phyloP scores from a whole-genome alignment of 2,113 vertebrate species.

The Zosterops japonicus region DNA sequence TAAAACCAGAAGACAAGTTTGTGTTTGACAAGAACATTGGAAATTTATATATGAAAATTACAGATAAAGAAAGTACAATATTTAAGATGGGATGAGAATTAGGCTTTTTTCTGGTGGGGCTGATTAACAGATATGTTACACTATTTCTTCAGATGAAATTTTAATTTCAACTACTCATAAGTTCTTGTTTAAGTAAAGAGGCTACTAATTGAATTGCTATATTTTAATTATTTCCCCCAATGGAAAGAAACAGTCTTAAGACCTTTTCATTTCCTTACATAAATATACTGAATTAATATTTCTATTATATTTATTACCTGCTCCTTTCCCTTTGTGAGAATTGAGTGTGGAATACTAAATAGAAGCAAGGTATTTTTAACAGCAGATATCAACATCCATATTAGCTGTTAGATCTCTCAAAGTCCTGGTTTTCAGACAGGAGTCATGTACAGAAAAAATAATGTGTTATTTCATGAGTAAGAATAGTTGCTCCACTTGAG shows the following conservation, averaged over 20 bases:
- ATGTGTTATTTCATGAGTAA: rapidly evolving
- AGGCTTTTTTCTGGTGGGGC: not conserved
- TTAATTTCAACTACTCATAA: not conserved
- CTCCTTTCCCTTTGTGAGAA: not conserved
- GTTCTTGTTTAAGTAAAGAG: constrained; percentile 28
- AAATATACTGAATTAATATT: not conserved
- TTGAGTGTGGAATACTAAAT: not conserved
- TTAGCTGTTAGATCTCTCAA: not conserved
- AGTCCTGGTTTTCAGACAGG: not conserved
- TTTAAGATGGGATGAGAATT: not conserved
- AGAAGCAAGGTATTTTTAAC: not conserved
- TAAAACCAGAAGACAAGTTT: not conserved
- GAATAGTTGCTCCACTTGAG: not conserved
- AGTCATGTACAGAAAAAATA: not conserved
- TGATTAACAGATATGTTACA: constrained; percentile 9
- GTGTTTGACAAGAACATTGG: not conserved
- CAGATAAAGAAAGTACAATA: not conserved
- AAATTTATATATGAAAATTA: not conserved
- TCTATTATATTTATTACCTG: not conserved
- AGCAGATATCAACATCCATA: not conserved
- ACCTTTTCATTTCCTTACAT: not conserved
- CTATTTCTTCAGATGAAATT: not conserved
- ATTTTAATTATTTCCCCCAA: not conserved
- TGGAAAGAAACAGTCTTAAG: not conserved
- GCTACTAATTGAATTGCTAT: constrained; percentile 26